These are phyloP conservation scores for Merluccius polli DNA, from an alignment of 2,797 vertebrate species.

Conservation along the genomic window DNA sequence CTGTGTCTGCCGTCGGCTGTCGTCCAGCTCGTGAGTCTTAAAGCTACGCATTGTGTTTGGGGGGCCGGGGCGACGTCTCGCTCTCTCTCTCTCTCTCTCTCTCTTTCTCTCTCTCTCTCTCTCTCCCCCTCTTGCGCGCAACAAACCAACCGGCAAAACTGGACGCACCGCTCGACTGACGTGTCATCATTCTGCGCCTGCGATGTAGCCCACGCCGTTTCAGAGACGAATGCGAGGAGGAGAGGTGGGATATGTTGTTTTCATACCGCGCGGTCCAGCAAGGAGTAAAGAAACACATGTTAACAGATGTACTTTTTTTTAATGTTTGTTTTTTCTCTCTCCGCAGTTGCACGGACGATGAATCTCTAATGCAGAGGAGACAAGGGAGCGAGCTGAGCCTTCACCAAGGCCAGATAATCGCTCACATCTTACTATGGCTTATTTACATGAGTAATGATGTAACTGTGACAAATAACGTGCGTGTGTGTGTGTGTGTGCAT, in stretches of 20 bases:
- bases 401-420: constrained; percentile 11
- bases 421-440: constrained; percentile 40
- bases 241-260: background rate
- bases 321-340: constrained; percentile 11
- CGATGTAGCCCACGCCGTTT: constrained; percentile 10
- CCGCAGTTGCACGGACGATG: constrained; percentile 43
- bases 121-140: too few species aligned
- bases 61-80: constrained; percentile 3
- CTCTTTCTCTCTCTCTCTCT: too few species aligned
- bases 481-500: constrained; percentile 1
- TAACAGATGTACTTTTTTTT: constrained; percentile 56
- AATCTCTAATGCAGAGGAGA: constrained; percentile 19
- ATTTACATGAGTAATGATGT: constrained; percentile 51
- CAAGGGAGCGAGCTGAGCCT: constrained; percentile 8
- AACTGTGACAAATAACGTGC: constrained; percentile 35
- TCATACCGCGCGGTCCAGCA: constrained; percentile 4
- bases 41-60: background rate
- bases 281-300: constrained; percentile 63
- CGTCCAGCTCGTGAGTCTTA: constrained; percentile 8
- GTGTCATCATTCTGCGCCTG: background rate
- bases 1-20: constrained; percentile 10
- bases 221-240: constrained; percentile 10
- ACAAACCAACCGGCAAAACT: too few species aligned
- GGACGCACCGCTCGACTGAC: background rate
- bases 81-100: too few species aligned